A percentile compares a stretch with the other conserved stretches of the same genome.
These are phyloP conservation scores for Drosophila persimilis DNA, from an alignment of 1,140 invertebrate genomes.

Conservation along the genomic window DNA sequence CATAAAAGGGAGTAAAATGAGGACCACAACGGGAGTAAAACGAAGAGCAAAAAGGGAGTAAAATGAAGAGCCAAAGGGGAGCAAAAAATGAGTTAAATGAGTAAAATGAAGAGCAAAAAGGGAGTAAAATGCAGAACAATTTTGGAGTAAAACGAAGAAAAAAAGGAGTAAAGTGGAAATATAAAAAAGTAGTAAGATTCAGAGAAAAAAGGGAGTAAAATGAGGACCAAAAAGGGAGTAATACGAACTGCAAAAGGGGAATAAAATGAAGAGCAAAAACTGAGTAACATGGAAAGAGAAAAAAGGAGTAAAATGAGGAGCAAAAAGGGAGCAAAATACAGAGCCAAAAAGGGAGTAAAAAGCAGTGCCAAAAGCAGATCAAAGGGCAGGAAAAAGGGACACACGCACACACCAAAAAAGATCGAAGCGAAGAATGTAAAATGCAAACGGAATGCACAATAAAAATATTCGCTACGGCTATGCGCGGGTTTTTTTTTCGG, in stretches of 20 bases:
- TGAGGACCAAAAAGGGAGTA: neutral
- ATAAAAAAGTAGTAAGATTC: too few species aligned
- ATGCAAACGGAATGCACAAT: constrained; percentile 79
- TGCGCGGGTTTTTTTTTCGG: constrained; percentile 28
- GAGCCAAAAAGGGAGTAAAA: constrained; percentile 1
- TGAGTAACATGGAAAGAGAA: too few species aligned
- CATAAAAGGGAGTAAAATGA: too few species aligned
- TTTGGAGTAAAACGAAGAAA: too few species aligned
- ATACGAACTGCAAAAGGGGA: constrained; percentile 1
- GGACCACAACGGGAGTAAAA: neutral
- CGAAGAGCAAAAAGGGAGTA: neutral
- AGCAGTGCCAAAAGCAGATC: neutral
- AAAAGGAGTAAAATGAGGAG: constrained; percentile 6
- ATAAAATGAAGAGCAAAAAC: constrained; percentile 26
- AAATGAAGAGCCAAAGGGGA: constrained; percentile 4
- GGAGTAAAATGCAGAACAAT: too few species aligned
- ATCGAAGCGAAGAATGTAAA: constrained; percentile 61
- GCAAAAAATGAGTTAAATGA: neutral
- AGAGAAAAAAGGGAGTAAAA: too few species aligned
- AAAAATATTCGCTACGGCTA: constrained; percentile 73
- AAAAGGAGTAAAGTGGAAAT: too few species aligned
- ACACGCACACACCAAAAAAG: neutral
- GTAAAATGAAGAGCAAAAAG: constrained; percentile 5
- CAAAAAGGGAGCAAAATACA: neutral
- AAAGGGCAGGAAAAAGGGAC: too few species aligned